Conservation (phyloP, 2,888 invertebrate species). For the Alloplasta piceator region DNA sequence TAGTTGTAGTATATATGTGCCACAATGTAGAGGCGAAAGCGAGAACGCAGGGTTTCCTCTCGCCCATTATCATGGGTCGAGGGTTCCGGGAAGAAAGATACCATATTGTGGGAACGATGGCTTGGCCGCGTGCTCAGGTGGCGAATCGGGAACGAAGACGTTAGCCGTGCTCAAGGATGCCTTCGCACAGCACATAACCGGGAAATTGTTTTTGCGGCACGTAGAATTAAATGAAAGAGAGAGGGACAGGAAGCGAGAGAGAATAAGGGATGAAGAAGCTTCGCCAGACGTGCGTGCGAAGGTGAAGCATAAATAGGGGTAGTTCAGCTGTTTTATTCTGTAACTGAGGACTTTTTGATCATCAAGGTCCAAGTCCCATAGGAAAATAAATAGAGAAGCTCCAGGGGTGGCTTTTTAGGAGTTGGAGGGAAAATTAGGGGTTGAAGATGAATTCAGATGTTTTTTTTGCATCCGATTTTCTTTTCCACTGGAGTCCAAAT, state of each 20-base stretch:
- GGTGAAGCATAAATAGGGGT: background rate
- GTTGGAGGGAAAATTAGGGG: too few relatives aligned
- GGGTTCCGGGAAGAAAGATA: constrained; percentile 13
- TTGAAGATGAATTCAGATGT: too few relatives aligned
- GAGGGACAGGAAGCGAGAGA: constrained; percentile 19
- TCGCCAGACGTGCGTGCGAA: background rate
- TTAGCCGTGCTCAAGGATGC: constrained; percentile 57
- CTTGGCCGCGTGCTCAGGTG: constrained; percentile 63
- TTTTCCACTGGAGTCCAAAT: too few relatives aligned
- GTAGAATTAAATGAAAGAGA: constrained; percentile 45
- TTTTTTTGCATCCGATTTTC: too few relatives aligned
- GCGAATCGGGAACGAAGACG: constrained; percentile 66
- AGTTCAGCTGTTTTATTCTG: too few relatives aligned
- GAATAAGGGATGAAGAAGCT: constrained; percentile 6
- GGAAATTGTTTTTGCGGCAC: constrained; percentile 61
- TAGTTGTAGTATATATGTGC: constrained; percentile 26
- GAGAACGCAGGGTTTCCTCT: constrained; percentile 33
- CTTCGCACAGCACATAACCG: constrained; percentile 47
- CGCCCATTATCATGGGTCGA: too few relatives aligned
- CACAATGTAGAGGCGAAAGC: constrained; percentile 26
- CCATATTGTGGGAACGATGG: constrained; percentile 55
- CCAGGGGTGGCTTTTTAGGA: too few relatives aligned
- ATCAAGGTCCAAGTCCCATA: too few relatives aligned
- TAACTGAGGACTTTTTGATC: too few relatives aligned
- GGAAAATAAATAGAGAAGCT: too few relatives aligned